Evolutionary conservation across 2,888 invertebrate genomes (phyloP), one percentile per base, ranked within the genome.

Genomic region (Rhagonycha lutea): DNA sequence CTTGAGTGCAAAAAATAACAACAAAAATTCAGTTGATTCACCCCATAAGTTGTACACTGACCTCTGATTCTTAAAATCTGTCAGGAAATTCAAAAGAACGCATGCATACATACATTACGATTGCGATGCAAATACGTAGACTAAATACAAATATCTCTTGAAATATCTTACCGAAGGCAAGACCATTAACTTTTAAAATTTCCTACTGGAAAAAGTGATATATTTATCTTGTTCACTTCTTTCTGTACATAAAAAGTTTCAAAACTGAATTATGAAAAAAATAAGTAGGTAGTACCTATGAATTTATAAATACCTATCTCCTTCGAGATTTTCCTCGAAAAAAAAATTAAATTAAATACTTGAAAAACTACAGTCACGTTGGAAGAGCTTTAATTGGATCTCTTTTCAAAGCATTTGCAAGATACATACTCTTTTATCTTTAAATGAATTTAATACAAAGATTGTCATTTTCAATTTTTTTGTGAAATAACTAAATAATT

Each of bases 121-220:
- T 62, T 73, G 60, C 68, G 63, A 67, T 69, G 47, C 47, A 73
- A 69, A 73, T 73, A 73, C 73, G 69, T 69, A 73, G 65, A 69
- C 69, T 73, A 69, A 69, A 73, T 47, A 47, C 47, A 47, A 47
- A 47, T 47, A 47, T n/a, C 47, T 47, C 47, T 47, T n/a, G n/a
- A 47, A 47, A 47, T 47, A n/a, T 4, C n/a, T 47, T n/a, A 47
- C 5, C n/a, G n/a, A 47, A 47, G 47, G n/a, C 47, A 47, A 47
- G n/a, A 32, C 32, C 32, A 32, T 12, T 12, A 32, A 7, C 7
- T 47, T 47, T 8, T 8, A 47, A 47, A 47, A 32, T 32, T 12
- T n/a, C 12, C 5, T 32, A 12, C 12, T 32, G 12, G 12, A 32
- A 12, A 12, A 32, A 32, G 5, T n/a, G 12, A 12, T 32, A 12